Evolutionary conservation across 2,888 invertebrate species (phyloP), one percentile per base, ranked within the genome.

Genomic region (Caenorhabditis angaria): DNA sequence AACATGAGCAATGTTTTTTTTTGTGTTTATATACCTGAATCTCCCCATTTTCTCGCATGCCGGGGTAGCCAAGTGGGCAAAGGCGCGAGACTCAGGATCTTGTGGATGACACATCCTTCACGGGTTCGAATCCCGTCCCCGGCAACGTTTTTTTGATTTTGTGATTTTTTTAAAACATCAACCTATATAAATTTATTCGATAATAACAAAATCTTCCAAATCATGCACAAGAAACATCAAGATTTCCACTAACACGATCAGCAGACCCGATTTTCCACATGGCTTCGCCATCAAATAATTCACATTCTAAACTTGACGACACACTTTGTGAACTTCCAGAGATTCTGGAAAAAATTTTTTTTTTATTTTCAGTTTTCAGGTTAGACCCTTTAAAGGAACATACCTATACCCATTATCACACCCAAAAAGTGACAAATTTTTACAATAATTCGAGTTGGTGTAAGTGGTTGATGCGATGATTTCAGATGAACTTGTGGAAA

Each of bases 341-440:
- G 41, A 41, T 41, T 41, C 41, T 41, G 6, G 2, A 41, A 41
- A 6, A 41, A 5, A 41, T 41, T 14, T 18, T 41, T 41, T 41
- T 41, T 41, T 6, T 8, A 32, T 6, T 41, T 41, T 41, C 3
- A 41, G 18, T 12, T 41, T 41, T 18, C 10, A 41, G n/a, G n/a
- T n/a, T n/a, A n/a, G n/a, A n/a, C n/a, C n/a, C n/a, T n/a, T n/a
- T 14, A 10, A 41, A 10, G 18, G 3, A 41, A 41, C 41, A 18
- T 18, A 41, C 41, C 41, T 5, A 41, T 41, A 41, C 41, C 41
- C 41, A 41, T 41, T 41, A 18, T 41, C 14, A 41, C 41, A 41
- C 41, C 65, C 65, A 27, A 65, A 25, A 54, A 65, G 59, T 22
- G 65, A 22, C 8, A 65, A 54, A 27, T 58, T 32, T 41, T 59